phyloP scores from a whole-genome alignment of 2,888 invertebrate genomes.

The Dryadula phaetusa region DNA sequence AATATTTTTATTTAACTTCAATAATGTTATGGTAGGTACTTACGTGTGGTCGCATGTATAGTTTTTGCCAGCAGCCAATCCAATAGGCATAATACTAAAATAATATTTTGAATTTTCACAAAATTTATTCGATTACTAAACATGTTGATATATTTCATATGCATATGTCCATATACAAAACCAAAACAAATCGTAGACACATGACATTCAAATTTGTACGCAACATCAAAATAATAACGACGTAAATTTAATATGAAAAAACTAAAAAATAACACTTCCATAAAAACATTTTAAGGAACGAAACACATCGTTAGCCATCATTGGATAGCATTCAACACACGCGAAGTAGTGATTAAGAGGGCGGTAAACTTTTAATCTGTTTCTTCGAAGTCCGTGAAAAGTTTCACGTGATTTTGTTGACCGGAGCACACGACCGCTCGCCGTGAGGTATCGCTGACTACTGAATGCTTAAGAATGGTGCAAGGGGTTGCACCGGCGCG shows the following conservation, averaged over 20 bases:
- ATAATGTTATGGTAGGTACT: slow-evolving; percentile 18
- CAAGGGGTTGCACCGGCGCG: slow-evolving; percentile 56
- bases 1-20: slow-evolving; percentile 9
- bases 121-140: slow-evolving; percentile 16
- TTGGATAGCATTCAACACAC: slow-evolving; percentile 71
- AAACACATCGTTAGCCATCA: slow-evolving; percentile 61
- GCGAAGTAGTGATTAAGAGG: slow-evolving; percentile 75
- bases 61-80: slow-evolving; percentile 39
- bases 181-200: slow-evolving; percentile 4
- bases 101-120: slow-evolving; percentile 36
- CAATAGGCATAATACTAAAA: slow-evolving; percentile 36
- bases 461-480: slow-evolving; percentile 61
- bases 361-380: slow-evolving; percentile 61
- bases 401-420: slow-evolving; percentile 62
- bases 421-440: slow-evolving; percentile 58
- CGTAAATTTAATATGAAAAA: slow-evolving; percentile 38
- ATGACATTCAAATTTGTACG: slow-evolving; percentile 24
- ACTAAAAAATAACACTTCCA: slow-evolving; percentile 42
- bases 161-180: slow-evolving; percentile 4
- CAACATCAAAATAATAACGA: slow-evolving; percentile 40
- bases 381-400: slow-evolving; percentile 76
- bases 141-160: neutral
- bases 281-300: slow-evolving; percentile 55
- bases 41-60: slow-evolving; percentile 39
- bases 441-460: slow-evolving; percentile 59